Evolutionary conservation across 2,797 vertebrate genomes (phyloP).

Genomic region (Phoxinus dragarum): DNA sequence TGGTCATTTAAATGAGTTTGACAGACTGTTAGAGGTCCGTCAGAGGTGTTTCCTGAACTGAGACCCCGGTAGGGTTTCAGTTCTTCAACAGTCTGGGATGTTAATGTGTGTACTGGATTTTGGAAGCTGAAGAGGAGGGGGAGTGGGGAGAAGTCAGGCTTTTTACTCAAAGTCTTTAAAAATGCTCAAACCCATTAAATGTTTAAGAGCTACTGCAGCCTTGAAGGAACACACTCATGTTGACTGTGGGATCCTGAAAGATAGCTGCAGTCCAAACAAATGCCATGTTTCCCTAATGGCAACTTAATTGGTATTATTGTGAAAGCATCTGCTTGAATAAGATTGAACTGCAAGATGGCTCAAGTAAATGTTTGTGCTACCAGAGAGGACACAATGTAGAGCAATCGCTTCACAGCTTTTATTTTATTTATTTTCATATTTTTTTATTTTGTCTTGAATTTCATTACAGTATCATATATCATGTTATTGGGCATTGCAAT

Average conservation of each 20-base stretch:
- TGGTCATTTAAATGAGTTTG: background rate
- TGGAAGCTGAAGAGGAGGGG: background rate
- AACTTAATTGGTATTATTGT: background rate
- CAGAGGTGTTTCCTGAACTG: slow-evolving; percentile 8
- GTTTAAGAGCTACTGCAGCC: slow-evolving; percentile 24
- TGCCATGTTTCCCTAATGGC: slow-evolving; percentile 11
- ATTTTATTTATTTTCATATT: background rate
- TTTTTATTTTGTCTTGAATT: background rate
- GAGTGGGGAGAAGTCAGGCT: background rate
- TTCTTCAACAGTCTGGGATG: slow-evolving; percentile 21
- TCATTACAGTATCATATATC: background rate
- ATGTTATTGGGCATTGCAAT: background rate
- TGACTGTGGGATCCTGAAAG: slow-evolving; percentile 13
- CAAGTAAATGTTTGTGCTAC: background rate
- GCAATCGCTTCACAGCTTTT: background rate
- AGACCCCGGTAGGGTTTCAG: background rate
- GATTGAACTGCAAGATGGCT: slow-evolving; percentile 14
- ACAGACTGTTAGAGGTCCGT: background rate
- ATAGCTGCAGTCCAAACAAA: slow-evolving; percentile 1
- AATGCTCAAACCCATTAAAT: slow-evolving; percentile 19
- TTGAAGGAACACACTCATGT: slow-evolving; percentile 16
- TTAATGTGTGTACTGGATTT: slow-evolving; percentile 12
- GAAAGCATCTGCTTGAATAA: background rate
- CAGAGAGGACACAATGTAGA: background rate
- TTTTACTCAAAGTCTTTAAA: slow-evolving; percentile 14